Percentiles rank a stretch among this genome's conserved stretches.
Conservation (phyloP, 2,113 vertebrate genomes). For the Mirounga angustirostris region DNA sequence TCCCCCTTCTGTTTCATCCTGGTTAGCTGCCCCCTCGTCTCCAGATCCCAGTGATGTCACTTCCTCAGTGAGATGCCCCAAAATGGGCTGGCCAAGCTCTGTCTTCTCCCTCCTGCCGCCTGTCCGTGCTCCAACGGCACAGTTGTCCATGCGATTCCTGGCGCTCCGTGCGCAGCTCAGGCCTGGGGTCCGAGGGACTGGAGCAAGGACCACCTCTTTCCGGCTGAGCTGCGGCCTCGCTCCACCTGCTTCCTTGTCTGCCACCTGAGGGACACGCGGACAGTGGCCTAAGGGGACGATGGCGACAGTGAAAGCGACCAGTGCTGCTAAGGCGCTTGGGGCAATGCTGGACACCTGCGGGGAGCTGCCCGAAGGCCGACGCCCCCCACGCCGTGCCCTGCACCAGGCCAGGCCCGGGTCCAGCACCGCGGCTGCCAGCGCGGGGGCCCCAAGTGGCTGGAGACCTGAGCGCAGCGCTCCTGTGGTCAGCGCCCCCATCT, state of each 20-base stretch:
- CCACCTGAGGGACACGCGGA: not conserved
- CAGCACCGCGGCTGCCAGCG: not conserved
- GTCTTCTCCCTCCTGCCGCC: accelerated
- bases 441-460: not conserved
- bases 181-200: accelerated
- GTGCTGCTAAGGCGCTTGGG: no score
- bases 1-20: accelerated
- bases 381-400: not conserved
- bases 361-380: accelerated
- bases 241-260: not conserved
- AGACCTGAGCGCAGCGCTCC: accelerated
- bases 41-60: not conserved
- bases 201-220: not conserved
- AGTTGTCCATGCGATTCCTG: accelerated
- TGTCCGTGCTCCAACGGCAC: not conserved
- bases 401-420: not conserved
- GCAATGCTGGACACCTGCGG: not conserved
- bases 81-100: accelerated
- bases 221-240: not conserved
- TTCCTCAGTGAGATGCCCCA: not conserved
- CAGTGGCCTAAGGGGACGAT: not conserved
- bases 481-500: not conserved
- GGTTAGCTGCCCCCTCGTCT: not conserved
- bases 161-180: no score
- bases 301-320: accelerated